Conservation (phyloP, 2,888 invertebrate genomes). For the Baronia brevicornis region DNA sequence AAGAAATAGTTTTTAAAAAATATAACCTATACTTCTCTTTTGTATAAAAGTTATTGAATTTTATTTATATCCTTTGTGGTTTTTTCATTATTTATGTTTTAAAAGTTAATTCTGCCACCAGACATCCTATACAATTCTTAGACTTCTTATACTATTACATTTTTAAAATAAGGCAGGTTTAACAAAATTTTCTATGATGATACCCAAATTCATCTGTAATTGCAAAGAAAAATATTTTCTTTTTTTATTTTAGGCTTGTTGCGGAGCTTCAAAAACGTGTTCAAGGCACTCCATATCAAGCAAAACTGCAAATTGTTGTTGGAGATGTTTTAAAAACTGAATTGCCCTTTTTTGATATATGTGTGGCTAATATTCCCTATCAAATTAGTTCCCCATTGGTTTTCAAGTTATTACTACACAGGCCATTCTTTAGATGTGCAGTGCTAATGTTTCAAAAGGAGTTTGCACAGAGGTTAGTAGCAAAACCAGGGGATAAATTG, state of each 20-base stretch:
- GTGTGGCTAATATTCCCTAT: constrained; percentile 98
- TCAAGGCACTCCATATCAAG: constrained; percentile 89
- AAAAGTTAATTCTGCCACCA: no score
- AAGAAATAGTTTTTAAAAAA: no score
- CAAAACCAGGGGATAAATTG: constrained; percentile 97
- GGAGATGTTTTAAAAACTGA: constrained; percentile 97
- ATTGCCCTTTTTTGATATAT: constrained; percentile 97
- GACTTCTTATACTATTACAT: no score
- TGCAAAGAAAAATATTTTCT: no score
- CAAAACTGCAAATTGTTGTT: constrained; percentile 92
- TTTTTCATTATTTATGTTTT: no score
- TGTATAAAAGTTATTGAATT: no score
- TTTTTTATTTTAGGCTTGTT: constrained; percentile 79
- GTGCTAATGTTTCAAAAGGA: constrained; percentile 99
- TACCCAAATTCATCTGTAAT: no score
- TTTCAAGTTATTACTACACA: constrained; percentile 93
- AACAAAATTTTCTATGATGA: no score
- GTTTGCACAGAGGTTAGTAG: constrained; percentile 97
- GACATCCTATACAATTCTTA: no score
- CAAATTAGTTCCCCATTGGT: constrained; percentile 98
- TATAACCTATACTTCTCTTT: no score
- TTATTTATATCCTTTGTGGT: no score
- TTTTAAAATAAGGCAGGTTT: neutral
- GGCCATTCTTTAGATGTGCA: constrained; percentile 92
- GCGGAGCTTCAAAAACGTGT: constrained; percentile 99